Evolutionary conservation across 2,888 invertebrate species (phyloP).

Genomic region (Drosophila lutescens): DNA sequence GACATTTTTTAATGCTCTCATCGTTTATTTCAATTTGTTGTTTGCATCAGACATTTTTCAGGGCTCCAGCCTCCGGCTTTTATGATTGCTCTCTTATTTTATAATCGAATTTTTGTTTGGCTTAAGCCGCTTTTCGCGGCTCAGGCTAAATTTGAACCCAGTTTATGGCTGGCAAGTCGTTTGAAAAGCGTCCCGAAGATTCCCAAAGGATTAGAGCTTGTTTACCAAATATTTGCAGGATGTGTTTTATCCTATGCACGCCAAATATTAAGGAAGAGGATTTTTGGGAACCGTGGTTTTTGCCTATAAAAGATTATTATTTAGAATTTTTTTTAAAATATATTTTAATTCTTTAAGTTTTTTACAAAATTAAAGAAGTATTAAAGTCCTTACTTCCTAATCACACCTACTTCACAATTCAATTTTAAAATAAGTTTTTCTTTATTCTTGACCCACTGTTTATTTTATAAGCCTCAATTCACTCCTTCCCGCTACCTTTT

Average conservation of each 20-base stretch:
- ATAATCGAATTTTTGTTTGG: conserved; percentile 64
- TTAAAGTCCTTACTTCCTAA: too few relatives aligned
- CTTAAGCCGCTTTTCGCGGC: conserved; percentile 39
- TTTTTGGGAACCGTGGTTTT: not conserved
- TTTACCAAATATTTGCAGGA: conserved; percentile 45
- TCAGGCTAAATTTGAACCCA: conserved; percentile 20
- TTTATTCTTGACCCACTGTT: conserved; percentile 35
- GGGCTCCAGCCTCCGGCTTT: conserved; percentile 31
- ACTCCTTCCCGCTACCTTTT: conserved; percentile 26
- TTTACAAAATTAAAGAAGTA: too few relatives aligned
- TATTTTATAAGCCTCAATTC: conserved; percentile 3
- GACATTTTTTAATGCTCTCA: conserved; percentile 36
- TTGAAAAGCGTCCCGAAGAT: conserved; percentile 36
- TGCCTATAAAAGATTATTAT: too few relatives aligned
- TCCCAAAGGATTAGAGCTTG: conserved; percentile 55
- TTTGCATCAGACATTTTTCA: conserved; percentile 48
- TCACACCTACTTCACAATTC: too few relatives aligned
- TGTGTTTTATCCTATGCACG: conserved; percentile 7
- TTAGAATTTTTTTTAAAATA: too few relatives aligned
- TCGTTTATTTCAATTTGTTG: conserved; percentile 60
- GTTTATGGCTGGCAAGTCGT: conserved; percentile 39
- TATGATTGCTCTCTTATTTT: conserved; percentile 41
- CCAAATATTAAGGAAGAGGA: not conserved
- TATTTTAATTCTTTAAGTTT: too few relatives aligned
- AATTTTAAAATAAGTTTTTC: not conserved